phyloP scores from a whole-genome alignment of 2,888 invertebrate genomes.

The Drosophila testacea region DNA sequence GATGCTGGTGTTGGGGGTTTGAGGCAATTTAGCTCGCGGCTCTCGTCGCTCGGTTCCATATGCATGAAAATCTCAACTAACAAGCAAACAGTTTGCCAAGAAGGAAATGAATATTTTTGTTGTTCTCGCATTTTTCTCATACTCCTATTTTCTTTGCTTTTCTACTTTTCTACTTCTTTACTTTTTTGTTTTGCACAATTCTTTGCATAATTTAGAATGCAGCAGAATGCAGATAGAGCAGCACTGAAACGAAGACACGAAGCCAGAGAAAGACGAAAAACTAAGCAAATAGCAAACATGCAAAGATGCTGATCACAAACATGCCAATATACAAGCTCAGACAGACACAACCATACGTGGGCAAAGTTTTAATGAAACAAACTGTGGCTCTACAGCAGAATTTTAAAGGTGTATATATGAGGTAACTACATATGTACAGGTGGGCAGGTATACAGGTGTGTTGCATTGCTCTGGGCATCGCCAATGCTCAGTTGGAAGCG shows the following conservation, averaged over 20 bases:
- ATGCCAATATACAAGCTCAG: constrained; percentile 22
- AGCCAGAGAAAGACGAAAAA: constrained; percentile 42
- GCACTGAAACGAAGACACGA: constrained; percentile 24
- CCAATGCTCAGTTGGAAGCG: constrained; percentile 39
- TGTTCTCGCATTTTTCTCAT: background rate
- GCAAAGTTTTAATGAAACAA: constrained; percentile 77
- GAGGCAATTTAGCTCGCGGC: constrained; percentile 57
- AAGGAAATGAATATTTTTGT: constrained; percentile 48
- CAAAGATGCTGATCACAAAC: constrained; percentile 65
- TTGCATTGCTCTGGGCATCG: constrained; percentile 31
- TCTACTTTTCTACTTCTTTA: constrained; percentile 12
- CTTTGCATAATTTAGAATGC: constrained; percentile 67
- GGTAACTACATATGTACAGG: constrained; percentile 10
- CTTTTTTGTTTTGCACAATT: constrained; percentile 11
- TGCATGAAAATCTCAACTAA: constrained; percentile 69
- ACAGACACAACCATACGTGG: constrained; percentile 48
- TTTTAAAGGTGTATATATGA: constrained; percentile 6
- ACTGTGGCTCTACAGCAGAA: constrained; percentile 47
- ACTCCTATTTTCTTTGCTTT: constrained; percentile 11
- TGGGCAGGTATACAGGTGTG: constrained; percentile 2
- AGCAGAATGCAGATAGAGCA: constrained; percentile 60
- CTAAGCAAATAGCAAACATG: constrained; percentile 69
- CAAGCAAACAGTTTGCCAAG: constrained; percentile 62
- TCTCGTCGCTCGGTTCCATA: constrained; percentile 53
- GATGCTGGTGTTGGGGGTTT: constrained; percentile 27